Base-by-base conservation (phyloP, 2,797 vertebrate species). In the Trachurus trachurus region DNA sequence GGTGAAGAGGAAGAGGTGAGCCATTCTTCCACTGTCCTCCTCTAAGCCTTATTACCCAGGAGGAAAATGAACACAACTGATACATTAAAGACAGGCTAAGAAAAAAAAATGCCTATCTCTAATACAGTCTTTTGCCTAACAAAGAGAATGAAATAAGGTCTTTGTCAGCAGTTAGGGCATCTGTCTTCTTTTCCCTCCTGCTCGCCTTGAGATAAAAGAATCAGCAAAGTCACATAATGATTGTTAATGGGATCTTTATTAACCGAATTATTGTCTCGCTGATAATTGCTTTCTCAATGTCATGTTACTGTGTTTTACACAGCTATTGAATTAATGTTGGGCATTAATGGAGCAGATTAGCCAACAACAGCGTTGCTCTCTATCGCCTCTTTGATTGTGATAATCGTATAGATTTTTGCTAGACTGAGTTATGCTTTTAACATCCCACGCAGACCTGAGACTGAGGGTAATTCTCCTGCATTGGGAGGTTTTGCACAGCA, bases 131-230 rank as follows among this genome's bases (percentile, higher is more conserved):
- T 76, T 87, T 71, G 60, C 77, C 78, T 91, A 87, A 92, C 84
- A 91, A 89, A 88, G 76, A 80, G 60, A 85, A 73, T 80, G 74
- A 86, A 93, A 87, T 84, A 90, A 89, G 84, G 92, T 84, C 94
- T 92, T 94, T 93, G 92, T 94, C 94, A 94, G 93, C 93, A 93
- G 72, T 89, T 90, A 75, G 86, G 88, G 84, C 85, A 90, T 89
- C 85, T 87, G 84, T 87, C 87, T 76, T 73, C 83, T 78, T 84
- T 78, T 78, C 87, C 87, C 73, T 92, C 73, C 88, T 88, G 84
- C 81, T 87, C 66, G 86, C 87, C 88, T 89, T 68, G 79, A 90
- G 92, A 94, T 94, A 91, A 92, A 93, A 92, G 81, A 91, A 92
- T 93, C 89, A 88, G 92, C 93, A 89, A 88, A 92, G 87, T 91